Evolutionary conservation across 2,888 invertebrate genomes (phyloP).

Genomic region (Pammene aurita): DNA sequence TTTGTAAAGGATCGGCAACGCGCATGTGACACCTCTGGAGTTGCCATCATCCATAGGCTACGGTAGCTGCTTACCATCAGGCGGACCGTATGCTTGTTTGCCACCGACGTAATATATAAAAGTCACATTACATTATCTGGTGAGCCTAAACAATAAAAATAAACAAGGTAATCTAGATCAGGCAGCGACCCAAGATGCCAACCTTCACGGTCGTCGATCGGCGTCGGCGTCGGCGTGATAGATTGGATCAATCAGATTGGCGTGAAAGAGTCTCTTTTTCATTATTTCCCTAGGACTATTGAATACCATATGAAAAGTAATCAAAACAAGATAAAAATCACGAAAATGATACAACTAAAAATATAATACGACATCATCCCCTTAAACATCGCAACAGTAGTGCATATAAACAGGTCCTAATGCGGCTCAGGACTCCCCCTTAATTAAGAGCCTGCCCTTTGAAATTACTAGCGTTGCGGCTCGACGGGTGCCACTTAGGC

Average conservation of each 20-base stretch:
- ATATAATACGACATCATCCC: constrained; percentile 21
- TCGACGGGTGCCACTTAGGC: constrained; percentile 12
- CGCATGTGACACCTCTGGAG: no score
- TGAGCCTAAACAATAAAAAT: background rate
- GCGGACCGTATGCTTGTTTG: no score
- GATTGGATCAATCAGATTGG: no score
- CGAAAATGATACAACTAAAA: background rate
- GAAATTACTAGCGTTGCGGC: constrained; percentile 19
- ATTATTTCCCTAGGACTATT: no score
- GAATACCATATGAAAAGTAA: no score
- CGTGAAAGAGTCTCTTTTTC: no score
- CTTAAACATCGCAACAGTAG: constrained; percentile 51
- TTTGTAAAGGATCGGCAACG: no score
- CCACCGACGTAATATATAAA: no score
- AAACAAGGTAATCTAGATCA: background rate
- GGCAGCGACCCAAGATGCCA: constrained; percentile 18
- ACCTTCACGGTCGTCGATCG: constrained; percentile 8
- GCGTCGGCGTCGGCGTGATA: constrained; percentile 12
- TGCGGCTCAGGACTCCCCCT: constrained; percentile 54
- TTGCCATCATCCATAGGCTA: no score
- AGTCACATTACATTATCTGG: no score
- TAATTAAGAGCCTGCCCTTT: constrained; percentile 54
- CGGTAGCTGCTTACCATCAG: no score
- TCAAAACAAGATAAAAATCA: no score
- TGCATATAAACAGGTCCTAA: constrained; percentile 58